Evolutionary conservation across 2,888 invertebrate genomes (phyloP), one percentile per base, ranked within the genome.

Genomic region (Melipona beecheii): DNA sequence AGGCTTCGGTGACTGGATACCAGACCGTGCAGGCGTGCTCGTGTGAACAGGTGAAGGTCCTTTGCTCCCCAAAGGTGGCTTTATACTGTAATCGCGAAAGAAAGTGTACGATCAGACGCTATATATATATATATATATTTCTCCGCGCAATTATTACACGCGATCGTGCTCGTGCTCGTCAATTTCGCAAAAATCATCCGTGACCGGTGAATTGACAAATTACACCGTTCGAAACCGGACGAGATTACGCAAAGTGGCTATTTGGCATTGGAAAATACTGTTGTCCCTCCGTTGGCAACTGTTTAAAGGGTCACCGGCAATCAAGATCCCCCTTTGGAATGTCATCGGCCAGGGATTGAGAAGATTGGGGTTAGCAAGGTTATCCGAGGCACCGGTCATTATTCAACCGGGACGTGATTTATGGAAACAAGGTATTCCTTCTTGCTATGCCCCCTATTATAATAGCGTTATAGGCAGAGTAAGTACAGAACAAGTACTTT

Each of bases 1-100:
- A 52, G 93, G 93, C 90, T 94, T 94, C 52, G 94, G 94, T 19
- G 94, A 94, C 83, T 94, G 94, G 77, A 94, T 92, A 72, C 94
- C 94, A 27, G 94, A 94, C 87, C 93, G 91, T 62, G 87, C 91
- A 68, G 94, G 93, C 69, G 93, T 92, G 68, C 86, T 90, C 73
- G 94, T 91, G 85, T 94, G 94, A 76, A 93, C 92, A 27, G 94
- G 94, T 31, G 94, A 94, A 43, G 92, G 93, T 78, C 93, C 94
- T 90, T 93, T 94, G 80, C 93, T 94, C 24, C 90, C 90, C 87
- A 93, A 81, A 79, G 93, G 93, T 79, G 92, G 92, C 78, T 94
- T 94, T 85, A 92, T 92, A 72, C 94, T 94, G 90, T 21, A 93
- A 91, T 75, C 56, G 65, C 2, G 56, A 31, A 71, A 52, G 31